Base-by-base conservation (phyloP, 2,888 invertebrate species). In the Mythimna vitellina region DNA sequence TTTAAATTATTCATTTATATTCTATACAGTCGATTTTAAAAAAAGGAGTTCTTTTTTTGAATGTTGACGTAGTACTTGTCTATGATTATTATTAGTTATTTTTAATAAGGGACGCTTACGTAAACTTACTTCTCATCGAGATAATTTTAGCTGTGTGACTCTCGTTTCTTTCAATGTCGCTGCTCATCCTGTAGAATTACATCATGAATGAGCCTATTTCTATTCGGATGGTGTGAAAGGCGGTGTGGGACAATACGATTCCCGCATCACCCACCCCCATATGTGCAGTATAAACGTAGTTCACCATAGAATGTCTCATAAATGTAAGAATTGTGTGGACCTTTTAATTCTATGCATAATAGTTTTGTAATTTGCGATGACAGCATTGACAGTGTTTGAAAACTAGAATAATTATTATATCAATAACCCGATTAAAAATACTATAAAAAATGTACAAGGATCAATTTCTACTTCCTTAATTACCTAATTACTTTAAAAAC, bases 231-330 rank as follows among this genome's bases (percentile, higher is more conserved):
- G 91, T 90, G 91, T 92, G 92, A 93, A 92, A 90, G 90, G 89
- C 89, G 88, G 89, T 86, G 90, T 91, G 92, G 89, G 90, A 93
- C 92, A 90, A 90, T 90, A 85, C 86, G 86, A 90, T 89, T 92
- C 92, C 93, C 92, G 89, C 89, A 88, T 83, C 84, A 84, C 86
- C 85, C 92, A 92, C 94, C 93, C 94, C 92, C 95, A 94, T 94
- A 89, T 93, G 89, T 90, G 89, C 89, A 86, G 86, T 46, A 66
- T 70, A 78, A 78, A 60, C 60, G 58, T 8, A 53, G 82, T 86
- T 85, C 86, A 86, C 89, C 89, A 92, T 92, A 92, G 88, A 90
- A 90, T 77, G 86, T 90, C 89, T 90, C 51, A 63, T 17, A 77
- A 74, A 73, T 85, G 89, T 87, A 83, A 89, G 92, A 90, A 87